Conservation (phyloP, 1,140 invertebrate genomes). For the Sitodiplosis mosellana region DNA sequence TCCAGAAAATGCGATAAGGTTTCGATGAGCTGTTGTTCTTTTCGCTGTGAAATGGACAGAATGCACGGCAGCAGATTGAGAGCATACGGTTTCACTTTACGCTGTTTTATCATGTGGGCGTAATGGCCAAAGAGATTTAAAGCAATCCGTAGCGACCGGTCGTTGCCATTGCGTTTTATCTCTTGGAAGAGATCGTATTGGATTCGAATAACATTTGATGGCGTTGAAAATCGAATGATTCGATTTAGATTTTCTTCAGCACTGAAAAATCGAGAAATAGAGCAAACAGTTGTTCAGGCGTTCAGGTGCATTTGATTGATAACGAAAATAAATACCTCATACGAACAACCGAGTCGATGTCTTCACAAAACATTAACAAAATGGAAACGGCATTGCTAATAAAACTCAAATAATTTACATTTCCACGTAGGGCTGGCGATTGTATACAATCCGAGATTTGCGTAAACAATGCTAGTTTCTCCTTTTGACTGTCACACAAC, state of each 20-base stretch:
- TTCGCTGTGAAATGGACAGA: constrained; percentile 40
- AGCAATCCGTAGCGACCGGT: constrained; percentile 45
- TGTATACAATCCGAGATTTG: constrained; percentile 48
- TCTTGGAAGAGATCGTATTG: constrained; percentile 65
- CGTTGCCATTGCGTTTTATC: constrained; percentile 54
- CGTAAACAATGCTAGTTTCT: constrained; percentile 48
- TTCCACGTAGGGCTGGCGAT: constrained; percentile 29
- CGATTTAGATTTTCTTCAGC: constrained; percentile 65
- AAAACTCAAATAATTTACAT: constrained; percentile 43
- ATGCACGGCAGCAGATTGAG: constrained; percentile 53
- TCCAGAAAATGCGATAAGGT: constrained; percentile 44
- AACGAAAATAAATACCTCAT: background rate
- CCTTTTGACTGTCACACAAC: constrained; percentile 36
- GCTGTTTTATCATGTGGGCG: constrained; percentile 44
- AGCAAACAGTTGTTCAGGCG: background rate
- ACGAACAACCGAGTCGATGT: constrained; percentile 42
- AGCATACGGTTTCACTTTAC: constrained; percentile 58
- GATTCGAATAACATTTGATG: constrained; percentile 42
- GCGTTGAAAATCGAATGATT: constrained; percentile 45
- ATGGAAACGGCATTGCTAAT: constrained; percentile 51
- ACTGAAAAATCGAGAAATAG: constrained; percentile 42
- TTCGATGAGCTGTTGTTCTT: constrained; percentile 55
- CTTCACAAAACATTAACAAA: constrained; percentile 51
- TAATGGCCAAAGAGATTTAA: constrained; percentile 56
- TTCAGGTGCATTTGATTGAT: background rate